Percentiles rank a stretch among this genome's conserved stretches.
phyloP scores from a whole-genome alignment of 2,797 vertebrate species.

The Hydrophis major region DNA sequence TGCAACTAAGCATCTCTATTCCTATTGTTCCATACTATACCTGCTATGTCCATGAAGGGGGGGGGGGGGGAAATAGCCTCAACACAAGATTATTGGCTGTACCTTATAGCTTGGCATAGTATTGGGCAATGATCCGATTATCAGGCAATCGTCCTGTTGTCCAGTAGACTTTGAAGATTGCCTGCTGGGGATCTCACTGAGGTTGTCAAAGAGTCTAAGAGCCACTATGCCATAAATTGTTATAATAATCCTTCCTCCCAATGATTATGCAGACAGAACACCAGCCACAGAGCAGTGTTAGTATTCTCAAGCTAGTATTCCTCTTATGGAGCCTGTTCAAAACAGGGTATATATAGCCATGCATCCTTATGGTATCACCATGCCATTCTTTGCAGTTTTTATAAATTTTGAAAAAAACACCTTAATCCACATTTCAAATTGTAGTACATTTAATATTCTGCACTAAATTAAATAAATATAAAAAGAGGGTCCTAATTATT shows the following conservation, averaged over 20 bases:
- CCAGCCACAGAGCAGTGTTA: background rate
- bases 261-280: background rate
- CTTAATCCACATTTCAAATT: background rate
- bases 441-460: background rate
- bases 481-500: background rate
- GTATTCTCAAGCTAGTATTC: background rate
- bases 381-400: background rate
- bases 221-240: background rate
- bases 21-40: background rate
- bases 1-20: constrained; percentile 17
- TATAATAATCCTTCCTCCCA: background rate
- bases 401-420: background rate
- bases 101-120: background rate
- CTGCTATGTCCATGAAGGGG: background rate
- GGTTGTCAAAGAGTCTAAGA: background rate
- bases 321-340: background rate
- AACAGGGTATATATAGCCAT: background rate
- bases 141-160: background rate
- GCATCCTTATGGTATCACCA: background rate
- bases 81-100: background rate
- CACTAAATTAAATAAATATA: background rate
- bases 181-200: background rate
- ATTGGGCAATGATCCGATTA: background rate
- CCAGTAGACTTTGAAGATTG: background rate
- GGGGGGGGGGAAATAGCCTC: background rate